These are phyloP conservation scores for Hydrozoanthus tunicans DNA, from an alignment of 64 coral and sea anemone species.

Conservation along the genomic window DNA sequence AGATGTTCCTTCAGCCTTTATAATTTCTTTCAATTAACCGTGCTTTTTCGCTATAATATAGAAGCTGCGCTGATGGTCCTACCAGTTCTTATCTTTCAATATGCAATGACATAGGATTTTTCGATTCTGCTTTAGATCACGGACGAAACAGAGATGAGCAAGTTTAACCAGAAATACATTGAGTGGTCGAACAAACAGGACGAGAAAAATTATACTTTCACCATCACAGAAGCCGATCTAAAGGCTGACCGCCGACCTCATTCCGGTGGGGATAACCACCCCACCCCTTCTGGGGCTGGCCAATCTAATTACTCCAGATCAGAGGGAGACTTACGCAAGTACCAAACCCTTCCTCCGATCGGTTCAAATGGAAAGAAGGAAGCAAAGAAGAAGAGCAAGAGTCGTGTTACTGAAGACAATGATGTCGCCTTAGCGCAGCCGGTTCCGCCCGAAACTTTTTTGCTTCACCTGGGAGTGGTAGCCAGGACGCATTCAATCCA, in stretches of 20 bases:
- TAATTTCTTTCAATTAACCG: too few species aligned
- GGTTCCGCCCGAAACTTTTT: conserved; percentile 79
- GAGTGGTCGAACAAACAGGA: conserved; percentile 91
- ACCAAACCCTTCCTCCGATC: conserved; percentile 85
- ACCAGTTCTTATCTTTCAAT: too few species aligned
- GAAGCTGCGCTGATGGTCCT: too few species aligned
- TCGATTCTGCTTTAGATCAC: conserved; percentile 61
- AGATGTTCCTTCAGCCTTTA: too few species aligned
- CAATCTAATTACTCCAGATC: conserved; percentile 70
- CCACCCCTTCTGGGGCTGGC: conserved; percentile 36
- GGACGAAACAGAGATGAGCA: conserved; percentile 95
- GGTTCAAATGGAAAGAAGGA: conserved; percentile 59
- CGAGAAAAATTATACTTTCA: conserved; percentile 90
- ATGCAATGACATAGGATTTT: not conserved
- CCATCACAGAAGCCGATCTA: conserved; percentile 92
- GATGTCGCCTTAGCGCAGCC: conserved; percentile 55
- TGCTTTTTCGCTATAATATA: too few species aligned
- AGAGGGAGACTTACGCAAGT: conserved; percentile 89
- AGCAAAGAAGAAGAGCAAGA: conserved; percentile 52
- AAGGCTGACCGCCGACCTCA: conserved; percentile 38
- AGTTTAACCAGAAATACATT: conserved; percentile 83
- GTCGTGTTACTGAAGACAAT: not conserved
- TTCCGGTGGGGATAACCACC: conserved; percentile 61
- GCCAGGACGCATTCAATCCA: conserved; percentile 78
- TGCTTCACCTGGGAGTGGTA: conserved; percentile 86